Evolutionary conservation across 92 coral and sea anemone genomes (phyloP), one percentile per base, ranked within the genome.

Genomic region (Epizoanthus stellaris): DNA sequence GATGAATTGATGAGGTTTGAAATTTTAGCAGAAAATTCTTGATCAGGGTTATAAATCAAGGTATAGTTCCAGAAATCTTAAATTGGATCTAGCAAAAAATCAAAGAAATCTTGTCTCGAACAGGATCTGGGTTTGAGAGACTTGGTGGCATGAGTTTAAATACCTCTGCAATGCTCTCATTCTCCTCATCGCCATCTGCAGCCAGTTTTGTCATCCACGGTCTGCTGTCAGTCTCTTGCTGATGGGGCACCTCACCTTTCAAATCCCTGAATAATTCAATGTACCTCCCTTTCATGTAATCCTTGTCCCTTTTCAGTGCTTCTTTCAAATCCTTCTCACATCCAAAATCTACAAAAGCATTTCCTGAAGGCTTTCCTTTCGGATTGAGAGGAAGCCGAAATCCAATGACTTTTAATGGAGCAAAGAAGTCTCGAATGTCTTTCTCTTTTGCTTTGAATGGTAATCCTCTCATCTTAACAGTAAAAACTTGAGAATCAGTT

Each of bases 91-190:
- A 7, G 49, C n/a, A 45, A 45, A 45, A 45, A 45, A 45, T 45
- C 9, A 49, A 49, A 49, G 8, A 49, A 49, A 6, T 49, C 0
- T 49, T 49, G 54, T 49, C 54, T 49, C 12, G 56, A 52, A 52
- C 56, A 52, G 14, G 15, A 12, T 52, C 11, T 52, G 2, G 14
- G 12, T 52, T 9, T 52, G 13, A 52, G 56, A 13, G 13, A 5
- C 8, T 5, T 45, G 9, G 6, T 45, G 52, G 10, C 9, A 45
- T 45, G 52, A 45, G 52, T 6, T 52, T 9, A 2, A 52, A 16
- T 36, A 95, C 98, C 98, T 95, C 98, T 14, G 95, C 98, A 89
- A 95, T 91, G 53, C 94, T 87, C 86, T 95, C 95, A 73, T 91
- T 91, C 62, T 95, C 94, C 4, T 89, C 93, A 5, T 85, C 93